Evolutionary conservation across 1,140 invertebrate genomes (phyloP), one percentile per base, ranked within the genome.

Genomic region (Papilio xuthus): DNA sequence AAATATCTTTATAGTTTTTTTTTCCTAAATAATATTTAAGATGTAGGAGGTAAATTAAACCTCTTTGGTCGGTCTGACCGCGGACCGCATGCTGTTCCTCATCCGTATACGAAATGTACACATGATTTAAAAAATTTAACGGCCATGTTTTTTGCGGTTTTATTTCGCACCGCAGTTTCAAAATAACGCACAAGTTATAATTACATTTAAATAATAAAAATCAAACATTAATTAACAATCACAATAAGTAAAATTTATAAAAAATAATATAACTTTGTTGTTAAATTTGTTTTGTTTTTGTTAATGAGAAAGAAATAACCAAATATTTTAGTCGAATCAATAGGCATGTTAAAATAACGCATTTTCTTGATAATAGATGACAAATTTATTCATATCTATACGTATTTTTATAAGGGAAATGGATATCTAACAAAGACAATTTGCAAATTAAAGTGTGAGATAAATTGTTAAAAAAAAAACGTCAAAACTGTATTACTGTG

Each of bases 51-150:
- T 76, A 76, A 60, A 63, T 76, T 41, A 47, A 76, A 76, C n/a
- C 7, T 12, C 0, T 28, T 7, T 13, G 50, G 4, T 76, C 53
- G 7, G 72, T 56, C 37, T 47, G 72, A 63, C 74, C 74, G 74
- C 74, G 60, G 72, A 63, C 74, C 74, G 74, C 74, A 76, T 76
- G 74, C 74, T 76, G 53, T 76, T 41, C 20, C 74, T n/a, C 53
- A 37, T 32, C 53, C 53, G n/a, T 13, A 32, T 60, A 60, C 53
- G 23, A 76, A 76, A 76, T 76, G 53, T 76, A 76, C 53, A 41
- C 53, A 37, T 76, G 74, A 76, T 76, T 76, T 53, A 76, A 76
- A 75, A 67, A 76, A 41, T 76, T 53, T 76, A 60, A 56, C 63
- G 28, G 74, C 53, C 53, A 10, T 53, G 28, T 60, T 76, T 76